Evolutionary conservation across 2,797 vertebrate genomes (phyloP).

Genomic region (Pipistrellus kuhlii): DNA sequence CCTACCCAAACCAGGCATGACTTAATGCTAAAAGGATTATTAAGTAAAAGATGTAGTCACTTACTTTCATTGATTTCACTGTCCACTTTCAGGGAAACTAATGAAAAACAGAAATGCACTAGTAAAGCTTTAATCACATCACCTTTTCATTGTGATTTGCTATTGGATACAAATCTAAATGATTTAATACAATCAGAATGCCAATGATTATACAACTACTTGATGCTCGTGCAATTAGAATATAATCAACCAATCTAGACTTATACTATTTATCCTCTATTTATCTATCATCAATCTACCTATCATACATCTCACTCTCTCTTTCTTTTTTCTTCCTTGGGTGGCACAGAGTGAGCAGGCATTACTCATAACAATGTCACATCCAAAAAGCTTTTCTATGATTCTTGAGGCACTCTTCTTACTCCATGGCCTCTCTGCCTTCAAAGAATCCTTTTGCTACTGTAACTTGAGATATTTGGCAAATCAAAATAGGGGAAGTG

Average conservation of each 20-base stretch:
- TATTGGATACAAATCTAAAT: background rate
- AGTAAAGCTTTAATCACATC: background rate
- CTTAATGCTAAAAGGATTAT: background rate
- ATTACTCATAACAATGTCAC: background rate
- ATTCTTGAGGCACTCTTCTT: background rate
- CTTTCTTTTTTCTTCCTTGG: background rate
- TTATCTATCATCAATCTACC: background rate
- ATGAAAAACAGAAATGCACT: background rate
- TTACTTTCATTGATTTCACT: slow-evolving; percentile 43
- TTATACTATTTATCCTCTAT: background rate
- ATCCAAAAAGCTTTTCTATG: background rate
- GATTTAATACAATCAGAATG: slow-evolving; percentile 1
- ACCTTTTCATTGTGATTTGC: background rate
- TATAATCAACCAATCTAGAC: background rate
- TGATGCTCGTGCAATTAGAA: background rate
- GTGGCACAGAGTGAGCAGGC: background rate
- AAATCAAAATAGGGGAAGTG: background rate
- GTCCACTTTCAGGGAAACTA: slow-evolving; percentile 22
- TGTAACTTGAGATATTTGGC: background rate
- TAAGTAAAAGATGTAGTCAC: background rate
- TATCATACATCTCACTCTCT: no score
- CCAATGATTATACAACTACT: background rate
- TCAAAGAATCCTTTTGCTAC: background rate
- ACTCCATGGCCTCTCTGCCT: background rate
- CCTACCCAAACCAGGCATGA: background rate